Percentiles rank a stretch among this genome's conserved stretches.
Conservation (phyloP, 2,113 vertebrate species). For the Verasper variegatus region DNA sequence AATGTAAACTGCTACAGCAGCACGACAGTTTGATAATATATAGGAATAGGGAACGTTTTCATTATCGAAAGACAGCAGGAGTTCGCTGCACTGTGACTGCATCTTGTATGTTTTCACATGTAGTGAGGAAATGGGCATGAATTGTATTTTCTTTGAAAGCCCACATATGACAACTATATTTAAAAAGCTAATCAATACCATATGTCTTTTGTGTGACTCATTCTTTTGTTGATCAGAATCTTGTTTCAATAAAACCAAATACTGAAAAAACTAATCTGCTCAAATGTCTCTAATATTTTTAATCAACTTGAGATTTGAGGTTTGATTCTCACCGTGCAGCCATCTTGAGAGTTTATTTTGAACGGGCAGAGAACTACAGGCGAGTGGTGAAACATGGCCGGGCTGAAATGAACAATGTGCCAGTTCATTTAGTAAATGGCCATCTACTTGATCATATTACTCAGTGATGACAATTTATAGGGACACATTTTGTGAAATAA, state of each 20-base stretch:
- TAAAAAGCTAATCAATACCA: background rate
- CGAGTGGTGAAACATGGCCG: slow-evolving; percentile 32
- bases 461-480: slow-evolving; percentile 33
- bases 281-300: background rate
- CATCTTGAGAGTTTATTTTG: background rate
- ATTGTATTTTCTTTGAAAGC: background rate
- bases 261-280: background rate
- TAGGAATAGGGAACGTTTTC: background rate
- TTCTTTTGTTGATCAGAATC: background rate
- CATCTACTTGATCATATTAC: slow-evolving; percentile 24
- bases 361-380: slow-evolving; percentile 7
- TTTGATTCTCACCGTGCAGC: background rate
- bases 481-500: slow-evolving; percentile 38
- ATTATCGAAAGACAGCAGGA: background rate
- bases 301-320: background rate
- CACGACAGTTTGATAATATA: background rate
- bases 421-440: slow-evolving; percentile 62
- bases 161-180: no score
- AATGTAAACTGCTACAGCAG: background rate
- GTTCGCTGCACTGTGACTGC: background rate
- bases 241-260: background rate
- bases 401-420: slow-evolving; percentile 20
- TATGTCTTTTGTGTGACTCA: background rate
- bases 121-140: background rate
- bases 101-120: background rate